These are phyloP conservation scores for Himalopsyche tibetana DNA, from an alignment of 2,888 invertebrate species.

Conservation along the genomic window DNA sequence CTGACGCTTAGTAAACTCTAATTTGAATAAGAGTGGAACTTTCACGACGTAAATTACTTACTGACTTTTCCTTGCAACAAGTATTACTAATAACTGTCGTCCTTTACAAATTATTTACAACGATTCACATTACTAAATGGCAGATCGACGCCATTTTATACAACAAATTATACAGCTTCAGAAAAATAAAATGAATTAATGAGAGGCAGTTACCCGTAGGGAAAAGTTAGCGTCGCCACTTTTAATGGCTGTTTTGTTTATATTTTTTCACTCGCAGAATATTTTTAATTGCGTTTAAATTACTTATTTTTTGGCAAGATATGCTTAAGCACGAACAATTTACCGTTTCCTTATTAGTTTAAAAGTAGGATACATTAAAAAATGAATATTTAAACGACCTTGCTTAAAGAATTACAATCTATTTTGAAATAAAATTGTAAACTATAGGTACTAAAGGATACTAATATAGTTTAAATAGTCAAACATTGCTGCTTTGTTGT, in stretches of 20 bases:
- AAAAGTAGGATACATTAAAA: background rate
- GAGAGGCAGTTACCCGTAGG: background rate
- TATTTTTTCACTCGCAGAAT: background rate
- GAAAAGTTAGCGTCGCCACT: background rate
- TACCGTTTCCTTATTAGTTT: background rate
- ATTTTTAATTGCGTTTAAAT: constrained; percentile 17
- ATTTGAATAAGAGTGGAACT: no score
- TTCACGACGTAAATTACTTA: background rate
- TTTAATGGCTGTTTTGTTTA: constrained; percentile 1
- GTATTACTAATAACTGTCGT: background rate
- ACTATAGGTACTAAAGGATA: no score
- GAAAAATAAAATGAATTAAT: constrained; percentile 3
- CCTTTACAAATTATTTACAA: background rate
- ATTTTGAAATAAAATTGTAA: no score
- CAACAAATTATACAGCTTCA: background rate
- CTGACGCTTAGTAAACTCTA: no score
- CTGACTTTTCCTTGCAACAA: background rate
- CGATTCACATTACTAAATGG: background rate
- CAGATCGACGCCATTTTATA: background rate
- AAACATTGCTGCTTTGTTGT: no score
- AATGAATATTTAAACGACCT: no score
- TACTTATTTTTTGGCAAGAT: background rate
- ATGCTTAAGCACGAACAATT: background rate
- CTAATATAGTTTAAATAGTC: no score
- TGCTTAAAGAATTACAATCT: no score